Percentiles rank a stretch among this genome's conserved stretches.
Evolutionary conservation across 2,113 vertebrate species (phyloP).

Genomic region (Menura novaehollandiae): DNA sequence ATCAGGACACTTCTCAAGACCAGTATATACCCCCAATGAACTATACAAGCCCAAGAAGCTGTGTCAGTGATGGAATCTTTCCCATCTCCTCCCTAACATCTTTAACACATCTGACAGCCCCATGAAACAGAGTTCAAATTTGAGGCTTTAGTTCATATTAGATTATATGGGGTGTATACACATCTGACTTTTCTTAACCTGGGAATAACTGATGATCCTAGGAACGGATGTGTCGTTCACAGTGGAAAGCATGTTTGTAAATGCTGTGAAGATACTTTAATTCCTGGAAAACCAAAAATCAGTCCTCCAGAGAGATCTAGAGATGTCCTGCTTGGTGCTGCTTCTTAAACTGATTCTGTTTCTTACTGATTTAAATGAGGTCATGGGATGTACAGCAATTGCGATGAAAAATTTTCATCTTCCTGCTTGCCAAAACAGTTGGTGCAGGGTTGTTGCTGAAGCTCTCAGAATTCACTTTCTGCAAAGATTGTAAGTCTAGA

Average conservation of each 20-base stretch:
- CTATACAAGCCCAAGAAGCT: background rate
- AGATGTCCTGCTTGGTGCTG: background rate
- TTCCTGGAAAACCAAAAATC: background rate
- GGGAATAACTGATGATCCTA: background rate
- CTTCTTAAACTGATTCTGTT: background rate
- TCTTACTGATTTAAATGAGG: background rate
- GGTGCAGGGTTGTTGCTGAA: background rate
- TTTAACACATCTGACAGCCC: background rate
- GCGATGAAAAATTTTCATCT: background rate
- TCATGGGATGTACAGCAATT: background rate
- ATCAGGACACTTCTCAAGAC: background rate
- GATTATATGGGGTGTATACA: background rate
- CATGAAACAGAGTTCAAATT: background rate
- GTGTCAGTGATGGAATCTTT: background rate
- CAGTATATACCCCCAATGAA: background rate
- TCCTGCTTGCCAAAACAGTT: background rate
- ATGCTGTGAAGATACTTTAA: background rate
- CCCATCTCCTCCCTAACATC: background rate
- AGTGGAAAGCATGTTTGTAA: background rate
- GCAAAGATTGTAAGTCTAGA: background rate
- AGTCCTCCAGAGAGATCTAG: background rate
- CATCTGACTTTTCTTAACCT: background rate
- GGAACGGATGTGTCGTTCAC: background rate
- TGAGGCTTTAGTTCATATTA: background rate
- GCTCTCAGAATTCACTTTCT: background rate